Evolutionary conservation across 1,140 invertebrate genomes (phyloP).

Genomic region (Drosophila quadrilineata): DNA sequence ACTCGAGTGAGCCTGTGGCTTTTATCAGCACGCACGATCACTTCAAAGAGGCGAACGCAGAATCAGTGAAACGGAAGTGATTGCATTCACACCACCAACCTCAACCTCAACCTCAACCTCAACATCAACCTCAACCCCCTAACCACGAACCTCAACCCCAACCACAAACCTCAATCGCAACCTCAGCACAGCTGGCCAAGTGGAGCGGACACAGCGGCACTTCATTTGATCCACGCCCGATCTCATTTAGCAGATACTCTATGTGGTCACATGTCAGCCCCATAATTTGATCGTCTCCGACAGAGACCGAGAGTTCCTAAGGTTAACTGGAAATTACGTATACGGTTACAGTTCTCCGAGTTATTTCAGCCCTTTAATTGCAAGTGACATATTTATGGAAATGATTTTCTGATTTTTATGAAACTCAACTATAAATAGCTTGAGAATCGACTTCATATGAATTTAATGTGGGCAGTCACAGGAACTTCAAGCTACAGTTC

Average conservation of each 20-base stretch:
- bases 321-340: conserved; percentile 65
- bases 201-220: conserved; percentile 47
- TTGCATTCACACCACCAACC: conserved; percentile 65
- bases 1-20: conserved; percentile 37
- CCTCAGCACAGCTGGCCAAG: conserved; percentile 14
- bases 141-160: neutral
- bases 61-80: conserved; percentile 72
- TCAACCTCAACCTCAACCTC: neutral
- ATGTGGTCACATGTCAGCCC: conserved; percentile 33
- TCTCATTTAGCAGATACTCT: conserved; percentile 47
- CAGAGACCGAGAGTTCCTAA: conserved; percentile 42
- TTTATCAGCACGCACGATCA: conserved; percentile 76
- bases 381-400: conserved; percentile 34
- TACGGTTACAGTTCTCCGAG: neutral
- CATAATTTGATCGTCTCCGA: conserved; percentile 65
- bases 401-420: conserved; percentile 5
- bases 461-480: too few species aligned
- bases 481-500: too few species aligned
- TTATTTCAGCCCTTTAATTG: conserved; percentile 35
- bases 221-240: conserved; percentile 47
- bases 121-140: neutral
- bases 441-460: too few species aligned
- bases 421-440: conserved; percentile 4
- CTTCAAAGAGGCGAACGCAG: conserved; percentile 56
- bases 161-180: neutral